phyloP scores from a whole-genome alignment of 1,140 invertebrate genomes.

The Drosophila insularis region DNA sequence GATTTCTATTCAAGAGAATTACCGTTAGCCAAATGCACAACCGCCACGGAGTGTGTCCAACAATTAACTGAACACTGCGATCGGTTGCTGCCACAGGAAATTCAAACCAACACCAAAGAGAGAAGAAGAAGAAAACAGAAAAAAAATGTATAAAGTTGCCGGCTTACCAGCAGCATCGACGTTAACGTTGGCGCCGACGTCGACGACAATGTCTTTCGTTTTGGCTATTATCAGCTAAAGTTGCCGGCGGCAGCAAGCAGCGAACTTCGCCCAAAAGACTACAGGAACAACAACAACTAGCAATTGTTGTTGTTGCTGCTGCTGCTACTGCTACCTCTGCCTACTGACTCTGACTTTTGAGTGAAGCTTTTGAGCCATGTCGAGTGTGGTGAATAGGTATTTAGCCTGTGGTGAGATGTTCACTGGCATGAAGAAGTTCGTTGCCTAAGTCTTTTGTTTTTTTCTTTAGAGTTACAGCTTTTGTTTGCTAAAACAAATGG shows the following conservation, averaged over 20 bases:
- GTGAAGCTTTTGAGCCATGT: conserved; percentile 46
- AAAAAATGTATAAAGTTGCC: conserved; percentile 39
- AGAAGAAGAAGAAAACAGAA: conserved; percentile 31
- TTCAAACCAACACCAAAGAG: conserved; percentile 41
- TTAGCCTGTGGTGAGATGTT: conserved; percentile 8
- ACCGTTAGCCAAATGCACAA: conserved; percentile 63
- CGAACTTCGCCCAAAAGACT: conserved; percentile 37
- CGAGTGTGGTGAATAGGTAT: conserved; percentile 25
- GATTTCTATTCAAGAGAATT: conserved; percentile 9
- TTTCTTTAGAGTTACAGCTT: background rate
- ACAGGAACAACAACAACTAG: conserved; percentile 26
- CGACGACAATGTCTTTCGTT: conserved; percentile 23
- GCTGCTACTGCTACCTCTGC: conserved; percentile 5
- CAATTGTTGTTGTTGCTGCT: background rate
- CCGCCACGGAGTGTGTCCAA: conserved; percentile 72
- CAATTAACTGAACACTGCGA: conserved; percentile 74
- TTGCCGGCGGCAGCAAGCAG: conserved; percentile 53
- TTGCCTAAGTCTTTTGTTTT: conserved; percentile 62
- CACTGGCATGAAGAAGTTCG: conserved; percentile 35
- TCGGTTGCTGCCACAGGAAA: conserved; percentile 78
- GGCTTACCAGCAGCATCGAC: conserved; percentile 38
- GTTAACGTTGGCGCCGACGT: conserved; percentile 18
- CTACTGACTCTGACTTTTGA: conserved; percentile 31
- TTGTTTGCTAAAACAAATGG: background rate
- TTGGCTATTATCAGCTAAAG: conserved; percentile 56